Evolutionary conservation across 2,888 invertebrate species (phyloP), one percentile per base, ranked within the genome.

Genomic region (Dermolepida albohirtum): DNA sequence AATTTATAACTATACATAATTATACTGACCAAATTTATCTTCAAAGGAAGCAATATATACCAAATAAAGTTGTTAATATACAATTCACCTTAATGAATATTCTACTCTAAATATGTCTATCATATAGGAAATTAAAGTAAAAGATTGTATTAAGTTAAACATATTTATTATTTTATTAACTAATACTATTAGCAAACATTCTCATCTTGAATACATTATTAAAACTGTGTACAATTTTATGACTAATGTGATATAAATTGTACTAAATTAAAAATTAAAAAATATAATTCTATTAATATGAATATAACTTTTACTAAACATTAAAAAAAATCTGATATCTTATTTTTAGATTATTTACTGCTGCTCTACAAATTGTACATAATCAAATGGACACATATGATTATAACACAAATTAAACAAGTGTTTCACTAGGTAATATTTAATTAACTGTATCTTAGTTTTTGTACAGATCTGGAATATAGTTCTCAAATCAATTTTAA

Each of bases 211-310:
- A 22, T 29, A 55, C 16, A 44, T 17, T 44, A 44, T 59, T 59
- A 59, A 59, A 59, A 27, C 29, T 44, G 17, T 43, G 11, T 44
- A 44, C 43, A 17, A n/a, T 40, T 16, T 59, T 22, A 22, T 17
- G 16, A 34, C 14, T 44, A 59, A 22, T 11, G 17, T 10, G 22
- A 14, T 47, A 44, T 29, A 59, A 16, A 59, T n/a, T 59, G 57
- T 57, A 57, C 22, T 57, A 44, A 17, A 10, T 16, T 34, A 57
- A 44, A 59, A 41, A 8, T 47, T 22, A 17, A 10, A n/a, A 16
- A 12, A 44, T 22, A 44, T 16, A 59, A 12, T 59, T 41, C 40
- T 43, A 14, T 59, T 59, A 59, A 59, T 29, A 59, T 29, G 17
- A 34, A n/a, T 14, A 52, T 1, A 49, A 49, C 16, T 47, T 47